A percentile compares a stretch with the other conserved stretches of the same genome.
phyloP scores from a whole-genome alignment of 2,113 vertebrate species.

The Gulo gulo region DNA sequence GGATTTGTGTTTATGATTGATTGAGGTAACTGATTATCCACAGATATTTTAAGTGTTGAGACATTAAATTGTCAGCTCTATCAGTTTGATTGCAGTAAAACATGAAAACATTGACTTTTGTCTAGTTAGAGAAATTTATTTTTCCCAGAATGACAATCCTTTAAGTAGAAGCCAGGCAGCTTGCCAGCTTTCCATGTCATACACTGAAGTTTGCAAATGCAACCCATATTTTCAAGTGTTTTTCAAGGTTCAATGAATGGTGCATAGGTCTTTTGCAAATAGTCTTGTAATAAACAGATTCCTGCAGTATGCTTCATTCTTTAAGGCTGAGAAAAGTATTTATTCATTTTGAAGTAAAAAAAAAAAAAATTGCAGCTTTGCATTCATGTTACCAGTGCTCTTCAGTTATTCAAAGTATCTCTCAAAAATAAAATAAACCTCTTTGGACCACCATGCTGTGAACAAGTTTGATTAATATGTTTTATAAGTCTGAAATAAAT shows the following conservation, averaged over 20 bases:
- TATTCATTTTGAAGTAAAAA: constrained; percentile 66
- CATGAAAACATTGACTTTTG: constrained; percentile 93
- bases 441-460: constrained; percentile 78
- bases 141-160: constrained; percentile 91
- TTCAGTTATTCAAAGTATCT: constrained; percentile 74
- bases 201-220: constrained; percentile 85
- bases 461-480: constrained; percentile 85
- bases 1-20: constrained; percentile 87
- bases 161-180: constrained; percentile 90
- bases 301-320: constrained; percentile 74
- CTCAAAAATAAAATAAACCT: constrained; percentile 80
- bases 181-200: constrained; percentile 87
- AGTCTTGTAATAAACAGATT: constrained; percentile 82
- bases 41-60: constrained; percentile 89
- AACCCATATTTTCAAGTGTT: constrained; percentile 86
- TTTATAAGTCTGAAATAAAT: constrained; percentile 85
- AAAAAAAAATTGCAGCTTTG: constrained; percentile 17
- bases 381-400: constrained; percentile 58
- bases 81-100: constrained; percentile 91
- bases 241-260: constrained; percentile 80
- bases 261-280: constrained; percentile 80
- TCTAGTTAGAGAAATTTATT: constrained; percentile 93
- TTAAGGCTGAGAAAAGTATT: constrained; percentile 64
- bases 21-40: constrained; percentile 88
- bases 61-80: constrained; percentile 91